phyloP scores from a whole-genome alignment of 2,113 vertebrate genomes.

The Vidua macroura region DNA sequence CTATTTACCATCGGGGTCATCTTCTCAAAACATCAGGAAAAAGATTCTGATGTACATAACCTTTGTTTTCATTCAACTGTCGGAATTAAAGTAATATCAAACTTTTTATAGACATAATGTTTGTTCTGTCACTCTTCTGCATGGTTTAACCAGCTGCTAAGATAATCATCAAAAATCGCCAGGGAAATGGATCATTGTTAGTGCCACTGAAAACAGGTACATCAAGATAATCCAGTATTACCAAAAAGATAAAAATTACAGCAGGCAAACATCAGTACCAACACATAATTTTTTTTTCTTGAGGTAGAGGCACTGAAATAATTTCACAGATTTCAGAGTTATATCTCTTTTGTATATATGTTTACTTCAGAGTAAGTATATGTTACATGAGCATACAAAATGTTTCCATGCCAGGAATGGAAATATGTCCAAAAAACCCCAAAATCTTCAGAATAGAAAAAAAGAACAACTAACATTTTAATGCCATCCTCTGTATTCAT shows the following conservation, averaged over 20 bases:
- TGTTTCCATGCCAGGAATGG: neutral
- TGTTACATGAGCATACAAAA: neutral
- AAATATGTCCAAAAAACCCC: neutral
- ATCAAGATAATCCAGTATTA: neutral
- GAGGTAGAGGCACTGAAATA: neutral
- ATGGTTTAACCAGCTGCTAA: slow-evolving; percentile 29
- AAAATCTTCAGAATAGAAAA: neutral
- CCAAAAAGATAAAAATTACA: neutral
- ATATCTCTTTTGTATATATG: neutral
- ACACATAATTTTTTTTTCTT: neutral
- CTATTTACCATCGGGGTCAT: slow-evolving; percentile 12
- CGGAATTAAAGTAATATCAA: neutral
- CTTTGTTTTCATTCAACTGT: slow-evolving; percentile 34
- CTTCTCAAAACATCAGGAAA: slow-evolving; percentile 49
- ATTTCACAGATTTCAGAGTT: neutral
- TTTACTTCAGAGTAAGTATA: neutral
- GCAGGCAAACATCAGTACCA: neutral
- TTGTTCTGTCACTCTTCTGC: slow-evolving; percentile 18
- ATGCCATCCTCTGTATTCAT: neutral
- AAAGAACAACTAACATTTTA: neutral
- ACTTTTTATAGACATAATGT: slow-evolving; percentile 35
- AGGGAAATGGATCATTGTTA: neutral
- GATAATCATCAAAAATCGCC: neutral
- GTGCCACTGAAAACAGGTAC: neutral
- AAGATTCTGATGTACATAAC: neutral